Base-by-base conservation (phyloP, 2,797 vertebrate genomes). In the Lithobates pipiens region DNA sequence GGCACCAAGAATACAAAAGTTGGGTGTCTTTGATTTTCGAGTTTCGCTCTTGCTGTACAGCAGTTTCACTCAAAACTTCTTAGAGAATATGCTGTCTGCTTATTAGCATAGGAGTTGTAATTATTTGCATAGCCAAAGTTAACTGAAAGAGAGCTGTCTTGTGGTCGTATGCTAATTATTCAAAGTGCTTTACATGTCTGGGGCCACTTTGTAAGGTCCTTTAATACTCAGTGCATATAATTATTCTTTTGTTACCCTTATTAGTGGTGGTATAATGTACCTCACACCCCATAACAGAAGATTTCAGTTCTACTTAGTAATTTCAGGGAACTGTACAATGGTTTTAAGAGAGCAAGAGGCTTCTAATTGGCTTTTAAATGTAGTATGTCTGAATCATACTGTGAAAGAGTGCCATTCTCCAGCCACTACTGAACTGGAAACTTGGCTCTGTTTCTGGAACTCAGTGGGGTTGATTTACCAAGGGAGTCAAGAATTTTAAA, bases 1-100 rank as follows among this genome's bases (percentile, higher is more conserved):
- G 85, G 85, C 85, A 87, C 85, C 85, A 63, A 32, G 80, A 75
- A 44, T 54, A 79, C 69, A 86, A 86, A 86, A 78, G 85, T 36
- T 77, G 75, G 57, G 80, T 68, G 39, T 77, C 54, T 67, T 23
- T 32, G 34, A 73, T 39, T 39, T 11, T 67, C 7, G 42, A 23
- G 80, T 87, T 83, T 87, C 85, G 61, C n/a, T 73, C 70, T 68
- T 81, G 69, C 27, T 57, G 46, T 57, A 63, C 44, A 27, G 50
- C 2, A 87, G 76, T 83, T 87, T 87, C 85, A 74, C 75, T 68
- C 32, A 42, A 57, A 78, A 73, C 54, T 44, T 42, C 10, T 16
- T 39, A 63, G 10, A 70, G 46, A 42, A 65, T 74, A 34, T 65
- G 10, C 13, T 74, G 32, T 3, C 63, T 71, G 10, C 21, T 63